These are phyloP conservation scores for Arctia plantaginis DNA, from an alignment of 2,888 invertebrate genomes.

Conservation along the genomic window DNA sequence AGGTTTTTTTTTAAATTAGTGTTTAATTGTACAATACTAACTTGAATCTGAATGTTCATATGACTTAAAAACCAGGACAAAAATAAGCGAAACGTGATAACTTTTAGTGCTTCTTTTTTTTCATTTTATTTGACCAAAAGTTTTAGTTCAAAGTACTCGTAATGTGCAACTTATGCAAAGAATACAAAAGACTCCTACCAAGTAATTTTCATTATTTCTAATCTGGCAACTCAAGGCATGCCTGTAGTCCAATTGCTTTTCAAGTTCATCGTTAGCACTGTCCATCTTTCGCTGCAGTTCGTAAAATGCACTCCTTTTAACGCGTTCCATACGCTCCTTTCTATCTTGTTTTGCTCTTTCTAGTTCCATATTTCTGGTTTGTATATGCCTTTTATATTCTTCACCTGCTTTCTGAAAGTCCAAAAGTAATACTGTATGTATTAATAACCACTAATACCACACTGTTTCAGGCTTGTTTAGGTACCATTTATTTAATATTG, in stretches of 20 bases:
- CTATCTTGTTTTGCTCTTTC: conserved; percentile 63
- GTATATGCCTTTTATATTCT: conserved; percentile 71
- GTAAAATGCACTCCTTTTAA: conserved; percentile 64
- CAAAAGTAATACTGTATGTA: neutral
- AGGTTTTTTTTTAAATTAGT: too few species aligned
- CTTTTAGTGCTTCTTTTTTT: too few species aligned
- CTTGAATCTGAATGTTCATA: too few species aligned
- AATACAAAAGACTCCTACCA: conserved; percentile 57
- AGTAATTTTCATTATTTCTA: conserved; percentile 66
- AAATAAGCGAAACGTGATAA: too few species aligned
- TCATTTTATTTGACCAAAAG: too few species aligned
- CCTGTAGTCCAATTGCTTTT: conserved; percentile 71
- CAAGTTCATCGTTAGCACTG: conserved; percentile 68
- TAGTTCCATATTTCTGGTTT: conserved; percentile 58
- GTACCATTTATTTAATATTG: too few species aligned
- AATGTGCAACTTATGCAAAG: neutral
- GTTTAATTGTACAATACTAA: too few species aligned
- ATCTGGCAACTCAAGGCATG: conserved; percentile 70
- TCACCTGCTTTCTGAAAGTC: conserved; percentile 66
- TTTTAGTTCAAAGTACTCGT: too few species aligned
- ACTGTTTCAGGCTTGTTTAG: too few species aligned
- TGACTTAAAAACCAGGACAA: too few species aligned
- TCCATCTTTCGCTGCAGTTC: conserved; percentile 68
- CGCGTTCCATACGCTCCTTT: conserved; percentile 64
- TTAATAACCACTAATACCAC: neutral